These are phyloP conservation scores for Tiliacea citrago DNA, from an alignment of 2,888 invertebrate genomes.

Conservation along the genomic window DNA sequence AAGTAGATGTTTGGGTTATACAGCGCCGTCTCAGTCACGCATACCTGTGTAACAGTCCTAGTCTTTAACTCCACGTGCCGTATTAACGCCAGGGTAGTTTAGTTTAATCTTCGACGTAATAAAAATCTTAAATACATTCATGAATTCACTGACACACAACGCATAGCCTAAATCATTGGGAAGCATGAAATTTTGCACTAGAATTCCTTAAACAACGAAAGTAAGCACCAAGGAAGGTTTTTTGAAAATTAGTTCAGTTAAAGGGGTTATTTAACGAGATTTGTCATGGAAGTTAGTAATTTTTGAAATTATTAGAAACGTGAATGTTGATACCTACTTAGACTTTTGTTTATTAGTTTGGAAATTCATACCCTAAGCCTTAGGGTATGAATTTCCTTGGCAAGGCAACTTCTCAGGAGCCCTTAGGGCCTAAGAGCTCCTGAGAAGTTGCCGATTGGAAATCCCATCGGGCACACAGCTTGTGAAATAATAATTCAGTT, in stretches of 20 bases:
- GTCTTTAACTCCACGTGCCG: not conserved
- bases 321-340: not conserved
- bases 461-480: not conserved
- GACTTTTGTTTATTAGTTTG: not conserved
- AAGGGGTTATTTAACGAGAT: not conserved
- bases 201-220: not conserved
- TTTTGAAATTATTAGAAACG: not conserved
- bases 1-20: not conserved
- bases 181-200: not conserved
- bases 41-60: too few species aligned
- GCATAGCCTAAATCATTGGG: not conserved
- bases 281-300: not conserved
- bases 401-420: too few species aligned
- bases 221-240: not conserved
- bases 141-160: too few species aligned
- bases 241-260: not conserved
- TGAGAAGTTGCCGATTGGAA: not conserved
- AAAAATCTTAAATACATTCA: not conserved
- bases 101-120: not conserved
- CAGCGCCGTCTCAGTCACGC: not conserved
- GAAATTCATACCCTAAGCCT: too few species aligned
- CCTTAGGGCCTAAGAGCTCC: too few species aligned
- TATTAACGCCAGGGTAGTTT: too few species aligned
- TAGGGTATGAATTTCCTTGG: too few species aligned
- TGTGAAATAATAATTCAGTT: constrained; percentile 6